Conservation (phyloP, 2,113 vertebrate genomes). For the Passerina amoena region DNA sequence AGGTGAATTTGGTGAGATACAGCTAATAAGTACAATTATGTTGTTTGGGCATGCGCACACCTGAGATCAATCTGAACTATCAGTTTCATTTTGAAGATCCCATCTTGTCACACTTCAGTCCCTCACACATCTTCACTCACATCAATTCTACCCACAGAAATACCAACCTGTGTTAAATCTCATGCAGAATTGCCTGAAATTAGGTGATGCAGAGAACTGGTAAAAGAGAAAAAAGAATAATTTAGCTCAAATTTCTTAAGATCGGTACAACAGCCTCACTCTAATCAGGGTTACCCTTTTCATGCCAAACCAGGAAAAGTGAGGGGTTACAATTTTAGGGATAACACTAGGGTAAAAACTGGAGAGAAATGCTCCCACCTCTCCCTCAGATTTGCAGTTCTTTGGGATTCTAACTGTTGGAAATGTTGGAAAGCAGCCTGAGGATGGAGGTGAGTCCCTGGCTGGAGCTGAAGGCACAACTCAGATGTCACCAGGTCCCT, state of each 20-base stretch:
- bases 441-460: background rate
- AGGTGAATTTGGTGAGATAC: background rate
- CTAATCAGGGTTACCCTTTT: background rate
- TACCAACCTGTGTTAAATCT: accelerated
- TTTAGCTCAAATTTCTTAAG: background rate
- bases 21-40: background rate
- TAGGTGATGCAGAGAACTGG: background rate
- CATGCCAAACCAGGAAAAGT: background rate
- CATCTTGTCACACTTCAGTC: background rate
- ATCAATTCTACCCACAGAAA: background rate
- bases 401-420: too few species aligned
- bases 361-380: too few species aligned
- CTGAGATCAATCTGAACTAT: background rate
- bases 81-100: background rate
- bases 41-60: too few species aligned
- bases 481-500: background rate
- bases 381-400: too few species aligned
- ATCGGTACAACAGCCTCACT: background rate
- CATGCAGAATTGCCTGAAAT: background rate
- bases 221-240: background rate
- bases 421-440: background rate
- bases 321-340: background rate
- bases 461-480: background rate
- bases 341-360: background rate
- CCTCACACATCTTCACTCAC: background rate